Percentiles rank a stretch among this genome's conserved stretches.
These are phyloP conservation scores for Nibea coibor DNA, from an alignment of 2,113 vertebrate genomes.

Conservation along the genomic window DNA sequence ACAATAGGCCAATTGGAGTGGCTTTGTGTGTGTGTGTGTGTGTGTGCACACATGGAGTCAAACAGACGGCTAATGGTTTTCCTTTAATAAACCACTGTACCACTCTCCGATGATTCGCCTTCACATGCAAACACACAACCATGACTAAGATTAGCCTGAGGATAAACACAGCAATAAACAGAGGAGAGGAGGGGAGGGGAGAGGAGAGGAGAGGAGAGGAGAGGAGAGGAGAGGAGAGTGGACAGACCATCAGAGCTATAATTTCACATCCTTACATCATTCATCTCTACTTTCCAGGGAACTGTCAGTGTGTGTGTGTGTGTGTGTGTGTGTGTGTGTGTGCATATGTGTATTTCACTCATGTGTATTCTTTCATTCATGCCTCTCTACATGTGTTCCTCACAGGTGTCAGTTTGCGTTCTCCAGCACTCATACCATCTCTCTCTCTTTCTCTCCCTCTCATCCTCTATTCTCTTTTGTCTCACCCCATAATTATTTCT, in stretches of 20 bases:
- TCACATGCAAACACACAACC: slow-evolving; percentile 61
- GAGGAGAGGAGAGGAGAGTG: slow-evolving; percentile 25
- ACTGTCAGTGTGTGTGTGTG: background rate
- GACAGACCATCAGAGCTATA: slow-evolving; percentile 48
- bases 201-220: slow-evolving; percentile 24
- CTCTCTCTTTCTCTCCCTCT: background rate
- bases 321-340: background rate
- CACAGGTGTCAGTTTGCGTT: slow-evolving; percentile 51
- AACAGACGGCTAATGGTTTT: slow-evolving; percentile 70
- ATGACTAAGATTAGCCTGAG: slow-evolving; percentile 69
- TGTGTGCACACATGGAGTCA: slow-evolving; percentile 40
- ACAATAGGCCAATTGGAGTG: slow-evolving; percentile 50
- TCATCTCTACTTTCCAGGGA: slow-evolving; percentile 62
- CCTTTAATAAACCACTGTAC: slow-evolving; percentile 70
- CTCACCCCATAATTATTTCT: slow-evolving; percentile 37
- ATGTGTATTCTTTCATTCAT: slow-evolving; percentile 13
- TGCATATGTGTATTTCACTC: background rate
- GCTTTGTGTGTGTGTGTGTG: background rate
- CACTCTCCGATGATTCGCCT: slow-evolving; percentile 57
- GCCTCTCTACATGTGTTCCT: background rate
- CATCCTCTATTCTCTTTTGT: background rate
- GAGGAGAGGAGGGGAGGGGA: slow-evolving; percentile 12
- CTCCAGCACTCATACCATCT: background rate
- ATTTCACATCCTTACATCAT: slow-evolving; percentile 79
- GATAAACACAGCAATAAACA: slow-evolving; percentile 56